Evolutionary conservation across 2,888 invertebrate genomes (phyloP).

Genomic region (Synanthedon andrenaeformis): DNA sequence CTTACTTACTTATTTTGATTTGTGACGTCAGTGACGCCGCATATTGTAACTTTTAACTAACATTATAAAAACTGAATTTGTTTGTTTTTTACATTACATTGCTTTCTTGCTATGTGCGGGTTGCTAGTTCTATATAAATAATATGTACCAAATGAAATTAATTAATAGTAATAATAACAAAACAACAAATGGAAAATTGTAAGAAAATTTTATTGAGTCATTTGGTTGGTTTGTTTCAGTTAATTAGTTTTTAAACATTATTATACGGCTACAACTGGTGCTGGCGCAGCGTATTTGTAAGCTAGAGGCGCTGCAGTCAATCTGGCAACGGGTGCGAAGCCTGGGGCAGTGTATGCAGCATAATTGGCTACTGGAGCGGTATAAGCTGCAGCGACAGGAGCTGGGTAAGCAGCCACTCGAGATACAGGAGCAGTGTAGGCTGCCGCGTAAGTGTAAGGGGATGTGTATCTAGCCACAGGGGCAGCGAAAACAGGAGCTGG

Average conservation of each 20-base stretch:
- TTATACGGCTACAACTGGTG: conserved; percentile 39
- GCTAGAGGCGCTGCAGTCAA: conserved; percentile 19
- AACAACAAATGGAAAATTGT: too few relatives aligned
- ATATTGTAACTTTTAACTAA: too few relatives aligned
- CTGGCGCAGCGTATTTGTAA: conserved; percentile 30
- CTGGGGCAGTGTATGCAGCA: background rate
- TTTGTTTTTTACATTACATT: too few relatives aligned
- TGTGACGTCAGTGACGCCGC: too few relatives aligned
- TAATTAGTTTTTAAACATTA: background rate
- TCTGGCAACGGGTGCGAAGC: conserved; percentile 15
- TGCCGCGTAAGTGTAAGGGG: conserved; percentile 24
- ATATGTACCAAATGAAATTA: too few relatives aligned
- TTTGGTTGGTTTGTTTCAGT: background rate
- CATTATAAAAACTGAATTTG: too few relatives aligned
- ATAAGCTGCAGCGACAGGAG: conserved; percentile 16
- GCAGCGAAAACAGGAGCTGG: conserved; percentile 13
- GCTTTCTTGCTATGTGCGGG: too few relatives aligned
- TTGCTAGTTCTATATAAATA: too few relatives aligned
- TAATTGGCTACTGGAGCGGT: conserved; percentile 23
- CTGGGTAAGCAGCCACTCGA: conserved; percentile 1
- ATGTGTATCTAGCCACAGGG: conserved; percentile 13
- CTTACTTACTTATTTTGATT: too few relatives aligned
- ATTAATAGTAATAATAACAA: too few relatives aligned
- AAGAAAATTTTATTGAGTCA: background rate
- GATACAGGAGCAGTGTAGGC: conserved; percentile 25